Base-by-base conservation (phyloP, 2,888 invertebrate species). In the Melieria crassipennis region DNA sequence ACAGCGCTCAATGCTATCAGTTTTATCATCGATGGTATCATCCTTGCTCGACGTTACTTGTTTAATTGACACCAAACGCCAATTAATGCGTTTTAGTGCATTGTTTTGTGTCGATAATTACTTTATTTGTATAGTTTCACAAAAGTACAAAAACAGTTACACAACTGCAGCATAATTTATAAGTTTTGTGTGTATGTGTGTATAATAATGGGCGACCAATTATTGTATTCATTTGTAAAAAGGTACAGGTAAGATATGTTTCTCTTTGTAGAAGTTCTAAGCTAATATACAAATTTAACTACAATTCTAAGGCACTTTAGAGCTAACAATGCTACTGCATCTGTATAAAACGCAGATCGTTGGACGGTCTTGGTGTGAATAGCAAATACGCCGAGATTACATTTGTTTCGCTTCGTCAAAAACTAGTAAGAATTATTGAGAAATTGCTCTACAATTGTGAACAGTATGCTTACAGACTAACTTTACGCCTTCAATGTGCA, bases 301-400 rank as follows among this genome's bases (percentile, higher is more conserved):
- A 76, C 65, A 65, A 70, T 65, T 70, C 70, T 73, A 73, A 76
- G 72, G 76, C 75, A 75, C 74, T 73, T 73, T 47, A 50, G 64
- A 46, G 46, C 16, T 71, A 43, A 50, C 16, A 69, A 47, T 62
- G 13, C n/a, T n/a, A 70, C 16, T 47, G 42, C 43, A 16, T 56
- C 55, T 56, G 16, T 56, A 61, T 48, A 47, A 9, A 61, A 57
- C 57, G 61, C 47, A 48, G 71, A 61, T 13, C 65, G 48, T 69
- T 65, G 74, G 71, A 74, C 74, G 75, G 71, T 16, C 52, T 58
- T 67, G 7, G 60, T 48, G 61, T 43, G n/a, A 61, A 46, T 65
- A 30, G 30, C 30, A 30, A 30, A 30, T 30, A 30, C 3, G 30
- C 30, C 30, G 30, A 30, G 30, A 30, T 30, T 30, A 30, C 30